Evolutionary conservation across 2,113 vertebrate species (phyloP).

Genomic region (Thermophis baileyi): DNA sequence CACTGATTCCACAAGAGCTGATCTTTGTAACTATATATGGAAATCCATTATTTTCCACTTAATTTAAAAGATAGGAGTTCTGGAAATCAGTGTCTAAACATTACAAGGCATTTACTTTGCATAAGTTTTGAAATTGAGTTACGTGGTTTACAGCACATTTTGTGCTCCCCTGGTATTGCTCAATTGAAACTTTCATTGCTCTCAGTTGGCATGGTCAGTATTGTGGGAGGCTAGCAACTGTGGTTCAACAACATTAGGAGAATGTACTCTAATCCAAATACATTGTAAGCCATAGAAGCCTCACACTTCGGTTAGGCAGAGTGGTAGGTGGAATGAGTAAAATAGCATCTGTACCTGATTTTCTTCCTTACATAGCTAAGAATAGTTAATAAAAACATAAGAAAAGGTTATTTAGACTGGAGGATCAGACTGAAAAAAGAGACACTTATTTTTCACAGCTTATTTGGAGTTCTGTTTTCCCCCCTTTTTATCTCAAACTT

Average conservation of each 20-base stretch:
- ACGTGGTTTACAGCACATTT: not conserved
- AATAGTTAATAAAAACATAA: not conserved
- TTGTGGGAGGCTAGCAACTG: not conserved
- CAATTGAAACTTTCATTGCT: not conserved
- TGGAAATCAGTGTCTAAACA: not conserved
- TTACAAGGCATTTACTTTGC: not conserved
- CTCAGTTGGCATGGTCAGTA: not conserved
- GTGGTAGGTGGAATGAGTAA: not conserved
- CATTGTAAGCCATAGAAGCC: not conserved
- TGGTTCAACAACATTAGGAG: not conserved
- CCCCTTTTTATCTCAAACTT: not conserved
- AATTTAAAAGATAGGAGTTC: not conserved
- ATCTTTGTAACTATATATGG: conserved; percentile 6
- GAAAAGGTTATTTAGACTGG: not conserved
- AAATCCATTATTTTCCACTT: not conserved
- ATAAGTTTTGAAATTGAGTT: not conserved
- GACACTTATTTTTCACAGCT: not conserved
- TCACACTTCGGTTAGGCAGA: not conserved
- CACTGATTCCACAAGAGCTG: conserved; percentile 24
- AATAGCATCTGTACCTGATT: not conserved
- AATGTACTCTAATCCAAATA: not conserved
- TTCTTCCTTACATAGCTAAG: not conserved
- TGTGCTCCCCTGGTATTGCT: not conserved
- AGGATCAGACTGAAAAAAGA: not conserved
- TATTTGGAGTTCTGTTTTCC: not conserved